A percentile compares a stretch with the other conserved stretches of the same genome.
Conservation (phyloP, 2,113 vertebrate genomes). For the Tamias sibiricus region DNA sequence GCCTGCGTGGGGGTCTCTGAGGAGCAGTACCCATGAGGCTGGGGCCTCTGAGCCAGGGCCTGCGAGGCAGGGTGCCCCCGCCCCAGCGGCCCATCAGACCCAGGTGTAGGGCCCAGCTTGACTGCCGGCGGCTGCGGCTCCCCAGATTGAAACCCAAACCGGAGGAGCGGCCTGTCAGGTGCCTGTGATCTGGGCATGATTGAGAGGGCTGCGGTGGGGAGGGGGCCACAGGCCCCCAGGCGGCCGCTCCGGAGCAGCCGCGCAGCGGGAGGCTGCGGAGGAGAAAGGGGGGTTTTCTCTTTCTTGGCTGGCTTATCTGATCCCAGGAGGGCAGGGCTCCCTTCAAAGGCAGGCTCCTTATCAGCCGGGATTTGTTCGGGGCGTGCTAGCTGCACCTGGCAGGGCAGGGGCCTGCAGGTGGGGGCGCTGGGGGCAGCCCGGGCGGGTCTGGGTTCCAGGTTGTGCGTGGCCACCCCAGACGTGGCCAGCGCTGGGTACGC, state of each 20-base stretch:
- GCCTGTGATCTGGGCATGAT: slow-evolving; percentile 76
- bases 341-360: slow-evolving; percentile 80
- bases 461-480: neutral
- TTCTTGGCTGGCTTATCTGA: slow-evolving; percentile 78
- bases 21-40: neutral
- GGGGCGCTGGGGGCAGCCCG: neutral
- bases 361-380: slow-evolving; percentile 78
- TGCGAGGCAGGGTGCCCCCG: neutral
- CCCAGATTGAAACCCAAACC: slow-evolving; percentile 75
- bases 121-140: slow-evolving; percentile 61
- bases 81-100: slow-evolving; percentile 12
- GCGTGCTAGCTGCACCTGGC: slow-evolving; percentile 72
- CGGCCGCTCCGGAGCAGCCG: neutral
- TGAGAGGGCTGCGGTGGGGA: slow-evolving; percentile 45
- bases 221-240: slow-evolving; percentile 60
- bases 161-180: slow-evolving; percentile 76
- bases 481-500: accelerated
- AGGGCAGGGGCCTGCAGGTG: slow-evolving; percentile 48
- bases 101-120: slow-evolving; percentile 58
- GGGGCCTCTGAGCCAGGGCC: neutral
- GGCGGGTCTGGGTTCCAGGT: neutral
- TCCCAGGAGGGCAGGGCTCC: slow-evolving; percentile 59
- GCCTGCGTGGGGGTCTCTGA: neutral
- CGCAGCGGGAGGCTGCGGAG: slow-evolving; percentile 49
- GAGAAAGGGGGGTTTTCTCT: slow-evolving; percentile 66